Base-by-base conservation (phyloP, 2,888 invertebrate genomes). In the Amaurobius ferox region DNA sequence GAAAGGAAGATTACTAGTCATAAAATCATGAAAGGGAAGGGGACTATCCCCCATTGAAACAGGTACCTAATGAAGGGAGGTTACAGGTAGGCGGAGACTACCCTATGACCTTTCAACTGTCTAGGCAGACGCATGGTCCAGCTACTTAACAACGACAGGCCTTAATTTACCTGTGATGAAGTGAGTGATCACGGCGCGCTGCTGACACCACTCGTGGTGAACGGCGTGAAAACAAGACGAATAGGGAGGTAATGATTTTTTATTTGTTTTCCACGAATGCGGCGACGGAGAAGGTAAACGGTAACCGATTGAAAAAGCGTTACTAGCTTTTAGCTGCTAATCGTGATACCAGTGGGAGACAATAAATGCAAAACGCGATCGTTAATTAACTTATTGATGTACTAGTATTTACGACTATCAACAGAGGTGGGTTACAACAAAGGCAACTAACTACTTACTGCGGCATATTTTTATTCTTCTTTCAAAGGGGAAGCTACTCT, bases 81-180 rank as follows among this genome's bases (percentile, higher is more conserved):
- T n/a, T 1, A 7, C 11, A 0, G 39, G 16, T 19, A 39, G 39
- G 32, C 62, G 64, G 64, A 13, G 11, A 23, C 16, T 48, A n/a
- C 30, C 26, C 48, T 16, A n/a, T 29, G 67, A 23, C 5, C 67
- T 44, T 76, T 70, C 28, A 74, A 23, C 68, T 80, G 73, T 70
- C 68, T 35, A 23, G 67, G 68, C 39, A 74, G 68, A 80, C 67
- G 35, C 73, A 80, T 74, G 40, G 80, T 40, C 26, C 23, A 40
- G 68, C 61, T 62, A 80, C 80, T 80, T 73, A 74, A 28, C 73
- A 67, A 39, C 32, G 80, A 80, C 81, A 81, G 76, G 76, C 81
- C 76, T 68, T 81, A 68, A 81, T 81, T 81, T 81, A 81, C 76
- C 48, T 70, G 70, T 81, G 76, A 81, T 81, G 81, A 35, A 81